A percentile compares a stretch with the other conserved stretches of the same genome.
Evolutionary conservation across 2,888 invertebrate species (phyloP).

Genomic region (Diarsia rubi): DNA sequence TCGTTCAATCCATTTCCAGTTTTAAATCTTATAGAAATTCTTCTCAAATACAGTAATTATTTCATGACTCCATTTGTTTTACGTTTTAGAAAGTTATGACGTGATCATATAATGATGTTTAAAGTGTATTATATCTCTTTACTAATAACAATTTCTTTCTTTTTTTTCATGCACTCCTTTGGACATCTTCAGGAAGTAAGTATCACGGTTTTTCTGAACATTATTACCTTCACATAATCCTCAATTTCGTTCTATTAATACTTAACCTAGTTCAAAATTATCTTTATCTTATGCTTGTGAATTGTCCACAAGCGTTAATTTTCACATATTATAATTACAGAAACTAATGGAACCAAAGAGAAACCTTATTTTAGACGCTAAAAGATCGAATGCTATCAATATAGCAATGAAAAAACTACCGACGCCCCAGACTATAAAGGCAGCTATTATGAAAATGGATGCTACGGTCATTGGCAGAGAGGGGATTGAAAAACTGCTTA

Average conservation of each 20-base stretch:
- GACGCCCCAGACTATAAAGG: constrained; percentile 99
- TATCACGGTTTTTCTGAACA: constrained; percentile 52
- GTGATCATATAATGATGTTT: not conserved
- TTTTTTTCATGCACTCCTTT: constrained; percentile 71
- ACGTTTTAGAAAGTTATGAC: not conserved
- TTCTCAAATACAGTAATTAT: not conserved
- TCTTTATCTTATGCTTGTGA: no score
- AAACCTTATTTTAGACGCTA: constrained; percentile 97
- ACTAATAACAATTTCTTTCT: constrained; percentile 56
- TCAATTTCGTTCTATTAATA: not conserved
- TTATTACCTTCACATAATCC: not conserved
- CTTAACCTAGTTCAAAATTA: not conserved
- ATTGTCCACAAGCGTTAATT: not conserved
- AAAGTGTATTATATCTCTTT: constrained; percentile 21
- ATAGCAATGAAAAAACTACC: constrained; percentile 99
- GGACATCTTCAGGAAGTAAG: constrained; percentile 78
- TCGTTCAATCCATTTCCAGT: not conserved
- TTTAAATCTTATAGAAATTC: not conserved
- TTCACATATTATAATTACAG: constrained; percentile 67
- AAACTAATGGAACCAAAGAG: constrained; percentile 89
- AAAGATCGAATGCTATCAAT: constrained; percentile 99
- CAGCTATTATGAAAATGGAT: constrained; percentile 99
- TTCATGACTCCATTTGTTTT: not conserved
- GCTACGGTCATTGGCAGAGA: constrained; percentile 99
- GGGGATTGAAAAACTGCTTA: constrained; percentile 99